Conservation (phyloP, 2,888 invertebrate species). For the Nephrotoma appendiculata region DNA sequence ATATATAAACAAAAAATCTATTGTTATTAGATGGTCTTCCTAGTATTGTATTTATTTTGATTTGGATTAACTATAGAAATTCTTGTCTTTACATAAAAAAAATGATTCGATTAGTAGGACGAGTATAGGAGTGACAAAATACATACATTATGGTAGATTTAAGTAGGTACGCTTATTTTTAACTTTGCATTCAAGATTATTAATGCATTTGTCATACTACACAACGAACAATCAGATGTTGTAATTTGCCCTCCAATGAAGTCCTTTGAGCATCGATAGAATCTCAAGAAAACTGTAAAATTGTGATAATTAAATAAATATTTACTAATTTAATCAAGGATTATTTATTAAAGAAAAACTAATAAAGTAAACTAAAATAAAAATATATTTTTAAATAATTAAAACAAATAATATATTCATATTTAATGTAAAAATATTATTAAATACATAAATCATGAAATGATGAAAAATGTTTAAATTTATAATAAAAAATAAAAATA, state of each 20-base stretch:
- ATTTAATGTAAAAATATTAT: neutral
- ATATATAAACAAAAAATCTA: neutral
- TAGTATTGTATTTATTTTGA: neutral
- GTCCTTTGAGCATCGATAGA: neutral
- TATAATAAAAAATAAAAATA: neutral
- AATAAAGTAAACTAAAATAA: neutral
- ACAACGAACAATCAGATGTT: neutral
- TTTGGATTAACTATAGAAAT: neutral
- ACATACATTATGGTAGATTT: neutral
- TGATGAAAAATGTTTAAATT: neutral
- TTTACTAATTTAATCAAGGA: neutral
- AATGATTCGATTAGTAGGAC: neutral
- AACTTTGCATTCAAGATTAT: neutral
- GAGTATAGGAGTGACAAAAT: neutral
- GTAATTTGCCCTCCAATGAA: neutral
- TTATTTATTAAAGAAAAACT: neutral
- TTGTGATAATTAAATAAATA: neutral
- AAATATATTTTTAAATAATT: neutral
- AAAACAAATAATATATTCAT: neutral
- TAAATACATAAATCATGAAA: neutral
- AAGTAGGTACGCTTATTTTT: neutral
- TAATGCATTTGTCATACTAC: neutral
- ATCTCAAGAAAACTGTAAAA: neutral
- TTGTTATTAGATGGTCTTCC: neutral
- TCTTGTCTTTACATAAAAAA: neutral